These are phyloP conservation scores for Mionectes macconnelli DNA, from an alignment of 2,113 vertebrate genomes.

Conservation along the genomic window DNA sequence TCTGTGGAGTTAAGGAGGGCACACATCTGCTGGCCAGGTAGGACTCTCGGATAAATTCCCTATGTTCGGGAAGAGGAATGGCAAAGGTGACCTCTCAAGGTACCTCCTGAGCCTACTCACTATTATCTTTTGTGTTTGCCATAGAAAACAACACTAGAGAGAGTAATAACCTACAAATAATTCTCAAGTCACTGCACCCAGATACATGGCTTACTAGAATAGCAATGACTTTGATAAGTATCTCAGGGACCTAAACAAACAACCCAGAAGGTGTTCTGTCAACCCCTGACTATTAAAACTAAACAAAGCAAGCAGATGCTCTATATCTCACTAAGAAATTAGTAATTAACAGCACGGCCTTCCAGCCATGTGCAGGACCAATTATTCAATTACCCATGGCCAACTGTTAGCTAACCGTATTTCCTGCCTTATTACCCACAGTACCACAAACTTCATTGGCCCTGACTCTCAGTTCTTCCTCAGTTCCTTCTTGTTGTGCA, in stretches of 20 bases:
- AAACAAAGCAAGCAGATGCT: background rate
- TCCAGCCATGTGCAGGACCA: background rate
- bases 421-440: background rate
- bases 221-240: background rate
- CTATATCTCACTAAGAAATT: background rate
- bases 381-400: background rate
- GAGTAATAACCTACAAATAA: background rate
- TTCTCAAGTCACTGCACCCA: background rate
- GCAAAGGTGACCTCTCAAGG: background rate
- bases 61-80: background rate
- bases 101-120: background rate
- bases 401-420: background rate
- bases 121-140: background rate
- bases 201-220: background rate
- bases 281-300: background rate
- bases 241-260: background rate
- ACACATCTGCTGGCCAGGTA: background rate
- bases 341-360: slow-evolving; percentile 12
- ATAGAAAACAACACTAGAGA: background rate
- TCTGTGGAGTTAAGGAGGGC: background rate
- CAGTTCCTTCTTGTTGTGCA: background rate
- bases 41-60: background rate
- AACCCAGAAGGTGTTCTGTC: background rate
- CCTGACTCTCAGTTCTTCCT: background rate
- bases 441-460: background rate